Evolutionary conservation across 2,888 invertebrate genomes (phyloP), one percentile per base, ranked within the genome.

Genomic region (Cantharis flavilabris): DNA sequence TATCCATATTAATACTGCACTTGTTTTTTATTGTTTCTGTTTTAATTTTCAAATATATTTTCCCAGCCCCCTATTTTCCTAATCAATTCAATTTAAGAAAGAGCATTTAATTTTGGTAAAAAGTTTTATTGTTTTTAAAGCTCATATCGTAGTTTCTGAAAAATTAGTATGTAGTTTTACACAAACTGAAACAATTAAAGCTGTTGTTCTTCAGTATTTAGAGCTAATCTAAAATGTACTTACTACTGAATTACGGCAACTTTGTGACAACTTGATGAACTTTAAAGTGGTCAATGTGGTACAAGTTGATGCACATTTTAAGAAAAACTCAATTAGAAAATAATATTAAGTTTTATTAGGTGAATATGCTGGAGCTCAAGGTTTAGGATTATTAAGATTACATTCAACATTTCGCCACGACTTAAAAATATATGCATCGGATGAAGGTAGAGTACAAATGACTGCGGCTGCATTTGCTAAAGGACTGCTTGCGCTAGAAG

Each of bases 391-490:
- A 9, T 91, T 99, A 23, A 91, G 97, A 80, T 91, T 99, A 1
- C 99, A 99, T 89, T 98, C 98, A 9, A 99, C 99, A 0, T 99
- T 98, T 89, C 94, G 99, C 0, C 99, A 99, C 88, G 99, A 99
- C 88, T 91, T 99, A 78, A 99, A 99, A 91, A 99, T 99, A 83
- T 99, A 99, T 89, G 99, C 99, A 0, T 98, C 98, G 0, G 99
- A 99, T 88, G 99, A 99, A 88, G 99, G 99, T 3, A 91, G 99
- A 75, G 99, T 99, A 2, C 99, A 99, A 89, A 99, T 99, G 98
- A 99, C 99, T 0, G 99, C 99, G 0, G 99, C 99, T 0, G 99
- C 99, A 1, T 99, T 99, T 89, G 98, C 99, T 3, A 99, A 99
- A 90, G 99, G 99, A 0, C 90, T 99, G 30, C 90, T 99, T 9